These are phyloP conservation scores for Lepas anatifera DNA, from an alignment of 2,888 invertebrate species.

Conservation along the genomic window DNA sequence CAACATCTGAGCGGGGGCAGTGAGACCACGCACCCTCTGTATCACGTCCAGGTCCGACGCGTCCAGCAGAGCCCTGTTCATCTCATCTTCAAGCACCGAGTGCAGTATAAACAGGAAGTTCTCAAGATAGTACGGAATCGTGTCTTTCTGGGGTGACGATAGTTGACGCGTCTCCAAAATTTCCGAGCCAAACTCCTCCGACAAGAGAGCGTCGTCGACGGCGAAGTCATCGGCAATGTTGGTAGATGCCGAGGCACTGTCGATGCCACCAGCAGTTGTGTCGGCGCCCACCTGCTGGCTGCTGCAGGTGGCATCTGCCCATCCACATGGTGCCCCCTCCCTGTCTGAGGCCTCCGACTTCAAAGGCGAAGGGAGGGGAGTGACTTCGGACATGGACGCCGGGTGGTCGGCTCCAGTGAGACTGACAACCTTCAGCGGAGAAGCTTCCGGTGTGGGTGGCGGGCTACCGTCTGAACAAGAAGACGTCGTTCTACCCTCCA, in stretches of 20 bases:
- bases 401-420: not conserved
- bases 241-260: too few relatives aligned
- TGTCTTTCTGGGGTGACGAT: not conserved
- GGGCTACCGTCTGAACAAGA: too few relatives aligned
- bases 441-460: not conserved
- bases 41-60: conserved; percentile 19
- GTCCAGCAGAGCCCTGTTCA: conserved; percentile 15
- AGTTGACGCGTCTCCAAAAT: not conserved
- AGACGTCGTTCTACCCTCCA: too few relatives aligned
- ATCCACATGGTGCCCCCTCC: not conserved
- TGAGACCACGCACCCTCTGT: conserved; percentile 13
- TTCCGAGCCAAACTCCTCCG: not conserved
- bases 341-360: not conserved
- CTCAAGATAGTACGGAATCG: not conserved
- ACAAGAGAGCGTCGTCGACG: not conserved
- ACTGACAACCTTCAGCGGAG: not conserved
- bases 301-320: not conserved
- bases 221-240: not conserved
- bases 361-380: too few relatives aligned
- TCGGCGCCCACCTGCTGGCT: not conserved
- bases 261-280: too few relatives aligned
- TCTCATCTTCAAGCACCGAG: not conserved
- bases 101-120: not conserved
- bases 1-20: conserved; percentile 33
- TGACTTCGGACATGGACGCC: not conserved